Evolutionary conservation across 2,113 vertebrate species (phyloP).

Genomic region (Dromiciops gliroides): DNA sequence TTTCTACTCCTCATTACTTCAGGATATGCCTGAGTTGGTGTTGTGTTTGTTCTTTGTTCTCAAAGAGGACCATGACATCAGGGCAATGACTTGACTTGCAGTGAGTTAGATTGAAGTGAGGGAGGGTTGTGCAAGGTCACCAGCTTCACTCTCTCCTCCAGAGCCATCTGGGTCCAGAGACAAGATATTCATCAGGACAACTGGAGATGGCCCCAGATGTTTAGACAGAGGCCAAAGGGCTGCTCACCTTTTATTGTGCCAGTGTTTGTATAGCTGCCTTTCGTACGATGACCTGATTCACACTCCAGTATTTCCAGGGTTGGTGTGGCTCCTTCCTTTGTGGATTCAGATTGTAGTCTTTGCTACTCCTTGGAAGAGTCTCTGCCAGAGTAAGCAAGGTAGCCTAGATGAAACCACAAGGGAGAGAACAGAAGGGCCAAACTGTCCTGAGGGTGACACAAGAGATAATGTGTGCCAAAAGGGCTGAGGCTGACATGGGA

Average conservation of each 20-base stretch:
- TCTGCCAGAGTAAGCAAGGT: not conserved
- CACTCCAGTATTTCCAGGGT: not conserved
- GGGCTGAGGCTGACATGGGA: too few species aligned
- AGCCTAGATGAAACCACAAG: not conserved
- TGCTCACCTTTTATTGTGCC: not conserved
- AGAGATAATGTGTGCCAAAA: not conserved
- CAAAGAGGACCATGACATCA: too few species aligned
- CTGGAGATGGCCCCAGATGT: too few species aligned
- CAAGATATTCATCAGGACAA: too few species aligned
- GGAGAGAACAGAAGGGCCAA: not conserved
- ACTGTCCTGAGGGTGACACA: not conserved
- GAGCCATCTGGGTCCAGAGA: too few species aligned
- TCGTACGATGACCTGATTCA: not conserved
- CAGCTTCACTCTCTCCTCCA: too few species aligned
- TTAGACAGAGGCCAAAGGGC: not conserved
- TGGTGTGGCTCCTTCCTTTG: not conserved
- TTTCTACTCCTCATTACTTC: not conserved
- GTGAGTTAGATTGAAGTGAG: too few species aligned
- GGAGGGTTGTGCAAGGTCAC: too few species aligned
- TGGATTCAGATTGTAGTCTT: not conserved
- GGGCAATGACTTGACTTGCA: too few species aligned
- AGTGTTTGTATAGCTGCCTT: not conserved
- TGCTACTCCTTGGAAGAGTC: not conserved
- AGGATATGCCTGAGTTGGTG: not conserved
- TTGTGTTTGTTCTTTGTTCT: too few species aligned